These are phyloP conservation scores for Thymelicus acteon DNA, from an alignment of 2,888 invertebrate genomes.

Conservation along the genomic window DNA sequence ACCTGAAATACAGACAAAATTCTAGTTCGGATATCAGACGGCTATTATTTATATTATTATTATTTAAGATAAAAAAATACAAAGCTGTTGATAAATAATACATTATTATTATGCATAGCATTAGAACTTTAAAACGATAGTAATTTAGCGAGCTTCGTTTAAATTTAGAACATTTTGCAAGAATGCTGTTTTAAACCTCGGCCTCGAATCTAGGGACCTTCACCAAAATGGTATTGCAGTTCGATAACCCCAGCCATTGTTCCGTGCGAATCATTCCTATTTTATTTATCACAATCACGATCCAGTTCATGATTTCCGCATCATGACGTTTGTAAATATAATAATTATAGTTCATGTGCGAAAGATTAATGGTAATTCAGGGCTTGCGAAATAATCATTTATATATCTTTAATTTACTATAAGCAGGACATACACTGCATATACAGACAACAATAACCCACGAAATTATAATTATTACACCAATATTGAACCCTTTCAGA, in stretches of 20 bases:
- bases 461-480: no score
- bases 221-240: constrained; percentile 78
- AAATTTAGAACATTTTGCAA: constrained; percentile 44
- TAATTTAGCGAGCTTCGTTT: constrained; percentile 34
- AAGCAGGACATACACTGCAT: no score
- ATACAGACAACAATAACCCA: no score
- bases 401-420: no score
- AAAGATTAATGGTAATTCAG: constrained; percentile 52
- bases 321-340: constrained; percentile 71
- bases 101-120: background rate
- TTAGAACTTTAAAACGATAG: background rate
- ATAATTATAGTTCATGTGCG: constrained; percentile 66
- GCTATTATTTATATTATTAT: no score
- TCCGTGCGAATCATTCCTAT: constrained; percentile 73
- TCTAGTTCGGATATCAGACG: no score
- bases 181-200: constrained; percentile 47
- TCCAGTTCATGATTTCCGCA: constrained; percentile 76
- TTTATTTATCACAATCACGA: constrained; percentile 73
- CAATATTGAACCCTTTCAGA: no score
- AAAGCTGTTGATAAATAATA: no score
- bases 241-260: constrained; percentile 77
- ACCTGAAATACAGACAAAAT: no score
- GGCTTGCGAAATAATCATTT: background rate
- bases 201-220: constrained; percentile 79
- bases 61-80: no score